These are phyloP conservation scores for Acridotheres tristis DNA, from an alignment of 2,797 vertebrate species.

Conservation along the genomic window DNA sequence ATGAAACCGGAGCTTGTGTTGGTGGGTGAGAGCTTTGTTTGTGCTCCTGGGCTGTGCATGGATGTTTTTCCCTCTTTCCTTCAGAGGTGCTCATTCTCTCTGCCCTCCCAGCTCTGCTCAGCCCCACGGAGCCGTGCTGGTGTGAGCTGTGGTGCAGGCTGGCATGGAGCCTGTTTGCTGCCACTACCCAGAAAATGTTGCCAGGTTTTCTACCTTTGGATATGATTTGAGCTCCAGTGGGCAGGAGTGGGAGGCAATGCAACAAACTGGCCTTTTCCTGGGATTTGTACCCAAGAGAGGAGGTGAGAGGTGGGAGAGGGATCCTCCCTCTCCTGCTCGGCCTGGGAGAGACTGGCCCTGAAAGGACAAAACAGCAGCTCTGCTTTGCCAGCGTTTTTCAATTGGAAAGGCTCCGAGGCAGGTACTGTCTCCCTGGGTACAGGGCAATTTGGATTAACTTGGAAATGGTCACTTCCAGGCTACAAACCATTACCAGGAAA, in stretches of 20 bases:
- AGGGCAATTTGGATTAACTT: neutral
- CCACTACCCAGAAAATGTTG: neutral
- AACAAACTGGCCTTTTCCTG: neutral
- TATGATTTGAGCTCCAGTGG: neutral
- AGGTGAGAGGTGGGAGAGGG: neutral
- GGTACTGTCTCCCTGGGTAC: neutral
- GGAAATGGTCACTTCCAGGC: neutral
- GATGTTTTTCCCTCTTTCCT: neutral
- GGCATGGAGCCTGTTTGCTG: neutral
- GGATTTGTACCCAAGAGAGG: neutral
- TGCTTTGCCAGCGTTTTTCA: neutral
- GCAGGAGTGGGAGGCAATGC: neutral
- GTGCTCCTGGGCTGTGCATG: neutral
- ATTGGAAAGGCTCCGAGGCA: neutral
- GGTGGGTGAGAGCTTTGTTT: neutral
- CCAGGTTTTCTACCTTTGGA: neutral
- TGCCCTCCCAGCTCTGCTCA: neutral
- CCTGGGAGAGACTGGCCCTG: neutral
- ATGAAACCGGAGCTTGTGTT: neutral
- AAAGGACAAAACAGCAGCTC: neutral
- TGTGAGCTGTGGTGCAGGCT: neutral
- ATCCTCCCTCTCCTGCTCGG: neutral
- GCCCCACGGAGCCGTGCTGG: accelerated
- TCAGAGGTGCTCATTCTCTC: neutral
- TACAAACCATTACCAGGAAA: neutral